Base-by-base conservation (phyloP, 2,888 invertebrate species). In the Lithodes maja region DNA sequence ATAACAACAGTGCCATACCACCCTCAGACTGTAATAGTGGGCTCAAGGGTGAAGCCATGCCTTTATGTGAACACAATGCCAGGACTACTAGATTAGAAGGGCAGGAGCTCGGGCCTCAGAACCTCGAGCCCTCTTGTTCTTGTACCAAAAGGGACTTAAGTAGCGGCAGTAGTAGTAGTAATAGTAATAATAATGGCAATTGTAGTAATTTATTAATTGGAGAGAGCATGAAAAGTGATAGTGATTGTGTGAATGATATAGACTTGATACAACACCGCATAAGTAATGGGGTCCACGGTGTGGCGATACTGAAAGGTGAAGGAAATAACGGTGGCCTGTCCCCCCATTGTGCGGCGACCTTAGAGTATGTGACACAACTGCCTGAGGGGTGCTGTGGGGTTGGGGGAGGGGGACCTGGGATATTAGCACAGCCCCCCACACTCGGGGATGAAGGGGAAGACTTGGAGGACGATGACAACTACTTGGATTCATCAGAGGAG, bases 391-490 rank as follows among this genome's bases (percentile, higher is more conserved):
- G 91, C 86, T 86, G 87, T 17, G 86, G 89, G 3, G 86, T 81
- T 17, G 77, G 61, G 49, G 55, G 49, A 17, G 82, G 55, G 5
- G 81, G 75, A 5, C 53, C 79, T 17, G 77, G 68, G 15, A 80
- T 80, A 53, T 33, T 85, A 33, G 83, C 61, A 74, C 74, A 71
- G 33, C 52, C 86, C 50, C 83, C 87, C n/a, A 77, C 83, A 12
- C 85, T 86, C 54, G 78, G 83, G 33, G 88, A 82, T 12, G 83
- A 89, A n/a, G 84, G 68, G 7, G 90, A 91, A 68, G 90, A 91
- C 33, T 79, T 90, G 79, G 90, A 90, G 53, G 91, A 91, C 87
- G 91, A 91, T 80, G 91, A 91, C 74, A 91, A 91, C 84, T 91
- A 91, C 75, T 80, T 91, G 5, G 91, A 91, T 81, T 91, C 91